Evolutionary conservation across 1,140 invertebrate species (phyloP), one percentile per base, ranked within the genome.

Genomic region (Papilio dardanus): DNA sequence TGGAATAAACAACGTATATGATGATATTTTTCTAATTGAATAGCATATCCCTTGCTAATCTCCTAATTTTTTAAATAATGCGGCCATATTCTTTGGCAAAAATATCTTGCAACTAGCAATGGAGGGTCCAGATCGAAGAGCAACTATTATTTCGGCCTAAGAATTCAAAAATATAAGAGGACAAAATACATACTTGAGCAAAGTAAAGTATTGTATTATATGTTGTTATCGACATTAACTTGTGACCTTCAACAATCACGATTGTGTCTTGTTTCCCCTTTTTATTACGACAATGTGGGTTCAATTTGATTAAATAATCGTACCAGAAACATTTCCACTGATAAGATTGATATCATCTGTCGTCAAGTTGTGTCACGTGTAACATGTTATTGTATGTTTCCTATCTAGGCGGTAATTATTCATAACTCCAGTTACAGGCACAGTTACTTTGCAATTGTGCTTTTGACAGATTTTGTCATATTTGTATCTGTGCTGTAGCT

Each of bases 301-400:
- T 62, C 54, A 62, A 12, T 62, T 62, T 62, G 21, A 62, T 62
- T 62, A 62, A 28, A 28, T 62, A 28, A 62, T 62, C 54, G 24
- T 62, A 62, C 54, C 21, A 62, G 54, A 30, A 28, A 62, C 54
- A 62, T 62, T 62, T 62, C 54, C 54, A 62, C 24, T 30, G 54
- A 62, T 62, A 62, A 62, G 54, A 62, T 62, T 62, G 54, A 30
- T 62, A 62, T 28, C 54, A 62, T 62, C 54, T 62, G 54, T 62
- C 54, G 24, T 62, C 21, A 62, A 62, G 54, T 62, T 14, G 3
- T 30, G 21, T 62, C 54, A 62, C 54, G 54, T 62, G 54, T 12
- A 62, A 62, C 14, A 21, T 62, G 21, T 62, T 28, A 62, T 62
- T 62, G 24, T 62, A 62, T 62, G 54, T 62, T 12, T 62, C 3